These are phyloP conservation scores for Theocolax elegans DNA, from an alignment of 1,140 invertebrate species.

Conservation along the genomic window DNA sequence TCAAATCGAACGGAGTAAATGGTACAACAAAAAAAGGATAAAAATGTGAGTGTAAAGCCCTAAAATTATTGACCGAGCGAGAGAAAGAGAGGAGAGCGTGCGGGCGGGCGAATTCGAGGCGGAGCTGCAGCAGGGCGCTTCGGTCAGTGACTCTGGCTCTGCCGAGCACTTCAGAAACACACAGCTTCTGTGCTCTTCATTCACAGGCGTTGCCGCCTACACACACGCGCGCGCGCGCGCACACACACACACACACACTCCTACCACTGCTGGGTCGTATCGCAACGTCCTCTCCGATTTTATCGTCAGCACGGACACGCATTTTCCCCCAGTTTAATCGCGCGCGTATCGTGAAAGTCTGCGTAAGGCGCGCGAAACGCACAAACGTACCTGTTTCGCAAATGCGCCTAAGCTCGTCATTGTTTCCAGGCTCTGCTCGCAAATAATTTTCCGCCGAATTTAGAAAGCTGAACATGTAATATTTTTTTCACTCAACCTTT, in stretches of 20 bases:
- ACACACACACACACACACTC: no score
- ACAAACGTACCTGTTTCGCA: no score
- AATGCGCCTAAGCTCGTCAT: no score
- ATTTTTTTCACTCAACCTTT: no score
- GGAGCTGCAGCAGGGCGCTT: slow-evolving; percentile 15
- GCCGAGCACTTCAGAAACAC: slow-evolving; percentile 37
- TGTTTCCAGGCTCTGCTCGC: no score
- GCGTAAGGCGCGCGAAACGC: no score
- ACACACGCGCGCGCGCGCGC: slow-evolving; percentile 43
- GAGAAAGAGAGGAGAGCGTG: not conserved
- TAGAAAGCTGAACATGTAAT: no score
- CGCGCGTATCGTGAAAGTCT: not conserved
- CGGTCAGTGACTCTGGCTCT: slow-evolving; percentile 58
- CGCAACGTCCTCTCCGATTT: not conserved
- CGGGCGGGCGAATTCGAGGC: not conserved
- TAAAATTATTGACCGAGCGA: not conserved
- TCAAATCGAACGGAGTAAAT: no score
- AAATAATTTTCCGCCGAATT: no score
- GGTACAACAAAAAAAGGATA: no score
- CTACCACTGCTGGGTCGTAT: not conserved
- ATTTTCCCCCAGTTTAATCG: slow-evolving; percentile 1
- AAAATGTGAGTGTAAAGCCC: no score
- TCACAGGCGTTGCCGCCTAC: slow-evolving; percentile 44
- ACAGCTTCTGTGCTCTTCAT: slow-evolving; percentile 25
- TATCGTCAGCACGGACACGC: not conserved